These are phyloP conservation scores for Drosophila sp. DNA, from an alignment of 1,140 invertebrate species.

Conservation along the genomic window DNA sequence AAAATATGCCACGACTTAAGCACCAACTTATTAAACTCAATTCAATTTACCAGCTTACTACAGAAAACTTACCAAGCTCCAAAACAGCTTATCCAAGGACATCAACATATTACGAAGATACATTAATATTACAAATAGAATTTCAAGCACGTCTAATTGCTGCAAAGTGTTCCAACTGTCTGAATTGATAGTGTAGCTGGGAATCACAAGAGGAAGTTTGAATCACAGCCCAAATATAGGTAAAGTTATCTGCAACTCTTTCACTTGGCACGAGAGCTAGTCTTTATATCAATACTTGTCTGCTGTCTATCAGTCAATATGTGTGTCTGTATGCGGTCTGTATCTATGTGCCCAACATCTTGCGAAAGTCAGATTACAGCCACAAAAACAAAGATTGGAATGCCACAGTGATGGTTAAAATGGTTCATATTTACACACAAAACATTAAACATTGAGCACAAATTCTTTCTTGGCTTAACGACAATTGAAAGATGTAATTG, in stretches of 20 bases:
- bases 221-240: constrained; percentile 55
- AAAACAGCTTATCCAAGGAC: constrained; percentile 44
- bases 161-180: constrained; percentile 38
- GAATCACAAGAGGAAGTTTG: constrained; percentile 48
- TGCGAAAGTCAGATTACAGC: constrained; percentile 63
- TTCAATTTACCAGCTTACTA: too few relatives aligned
- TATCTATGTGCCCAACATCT: constrained; percentile 58
- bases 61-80: constrained; percentile 47
- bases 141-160: constrained; percentile 48
- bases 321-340: constrained; percentile 26
- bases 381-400: constrained; percentile 42
- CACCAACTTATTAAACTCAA: too few relatives aligned
- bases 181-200: constrained; percentile 49
- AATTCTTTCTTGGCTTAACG: constrained; percentile 30
- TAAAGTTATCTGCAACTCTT: constrained; percentile 57
- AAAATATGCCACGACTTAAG: too few relatives aligned
- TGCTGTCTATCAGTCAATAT: background rate
- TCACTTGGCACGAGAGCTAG: constrained; percentile 5
- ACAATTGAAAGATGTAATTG: constrained; percentile 17
- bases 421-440: constrained; percentile 50
- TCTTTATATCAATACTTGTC: constrained; percentile 52
- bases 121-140: background rate
- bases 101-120: constrained; percentile 28
- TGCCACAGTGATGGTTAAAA: constrained; percentile 48
- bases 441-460: constrained; percentile 29